These are phyloP conservation scores for Patella pellucida DNA, from an alignment of 2,888 invertebrate species.

Conservation along the genomic window DNA sequence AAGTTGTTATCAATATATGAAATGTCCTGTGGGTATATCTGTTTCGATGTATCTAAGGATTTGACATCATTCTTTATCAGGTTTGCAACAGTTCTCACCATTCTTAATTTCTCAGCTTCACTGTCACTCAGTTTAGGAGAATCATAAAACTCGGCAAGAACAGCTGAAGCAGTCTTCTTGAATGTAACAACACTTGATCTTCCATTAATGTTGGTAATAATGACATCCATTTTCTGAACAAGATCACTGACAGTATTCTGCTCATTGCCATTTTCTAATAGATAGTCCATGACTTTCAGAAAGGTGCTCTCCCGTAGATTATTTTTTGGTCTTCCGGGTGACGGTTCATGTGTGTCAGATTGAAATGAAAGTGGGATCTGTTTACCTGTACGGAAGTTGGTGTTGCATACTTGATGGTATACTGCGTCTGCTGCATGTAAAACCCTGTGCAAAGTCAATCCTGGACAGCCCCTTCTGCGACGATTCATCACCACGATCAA, in stretches of 20 bases:
- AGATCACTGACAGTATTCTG: background rate
- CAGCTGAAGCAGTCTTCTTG: background rate
- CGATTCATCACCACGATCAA: slow-evolving; percentile 1
- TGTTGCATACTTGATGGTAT: slow-evolving; percentile 7
- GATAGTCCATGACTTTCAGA: background rate
- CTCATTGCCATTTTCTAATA: background rate
- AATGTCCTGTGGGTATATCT: background rate
- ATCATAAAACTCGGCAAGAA: too few species aligned
- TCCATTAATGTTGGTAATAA: background rate
- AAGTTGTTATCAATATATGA: background rate
- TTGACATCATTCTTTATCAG: background rate
- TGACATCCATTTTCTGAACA: background rate
- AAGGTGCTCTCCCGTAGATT: background rate
- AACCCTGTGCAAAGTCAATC: slow-evolving; percentile 3
- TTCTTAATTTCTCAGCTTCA: too few species aligned
- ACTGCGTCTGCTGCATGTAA: background rate
- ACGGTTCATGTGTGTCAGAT: too few species aligned
- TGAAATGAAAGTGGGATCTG: background rate
- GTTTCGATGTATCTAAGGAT: background rate
- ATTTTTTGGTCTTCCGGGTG: background rate
- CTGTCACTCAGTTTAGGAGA: too few species aligned
- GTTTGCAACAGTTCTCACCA: background rate
- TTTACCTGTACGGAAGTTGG: slow-evolving; percentile 13
- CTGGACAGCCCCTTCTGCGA: background rate
- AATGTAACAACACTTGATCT: slow-evolving; percentile 2